Evolutionary conservation across 1,140 invertebrate species (phyloP), one percentile per base, ranked within the genome.

Genomic region (Archegozetes longisetosus): DNA sequence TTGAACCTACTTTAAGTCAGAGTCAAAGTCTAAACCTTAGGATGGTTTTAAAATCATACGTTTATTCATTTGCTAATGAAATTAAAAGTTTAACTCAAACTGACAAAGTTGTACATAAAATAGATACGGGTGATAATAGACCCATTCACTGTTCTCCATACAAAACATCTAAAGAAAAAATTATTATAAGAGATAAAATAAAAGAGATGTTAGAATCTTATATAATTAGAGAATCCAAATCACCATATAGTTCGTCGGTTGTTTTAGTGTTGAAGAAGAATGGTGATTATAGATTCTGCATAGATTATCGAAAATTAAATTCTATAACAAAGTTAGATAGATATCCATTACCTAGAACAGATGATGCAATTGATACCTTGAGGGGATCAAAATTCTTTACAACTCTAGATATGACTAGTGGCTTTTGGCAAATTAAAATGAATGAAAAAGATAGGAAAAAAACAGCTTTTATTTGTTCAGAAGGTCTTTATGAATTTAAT

Each of bases 281-380:
- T 69, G 68, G 73, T 51, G 53, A 67, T 48, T 53, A 67, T 24
- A 64, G 72, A 61, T 61, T 76, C 59, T 75, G 70, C 62, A 60
- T 77, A 0, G 74, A 79, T 64, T 79, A 70, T 64, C 46, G 75
- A 24, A 29, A 55, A 20, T 53, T 80, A 24, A 79, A 79, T 65
- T 6, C n/a, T 55, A 67, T 58, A 0, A 76, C 70, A 0, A 67
- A 69, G 0, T 65, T 68, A 58, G 75, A 79, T 64, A 67, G 64
- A 46, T 79, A 73, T 66, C 76, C 79, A 13, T 72, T 80, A 2
- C 77, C 74, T 0, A 51, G 67, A 9, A 75, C 78, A 25, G 48
- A 50, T 24, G 55, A 76, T 17, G 63, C 66, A 9, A 58, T 78
- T 1, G 63, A 69, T 28, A 58, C 54, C 2, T 59, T 79, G 0